Evolutionary conservation across 1,140 invertebrate species (phyloP).

Genomic region (Hypsibius dujardini): DNA sequence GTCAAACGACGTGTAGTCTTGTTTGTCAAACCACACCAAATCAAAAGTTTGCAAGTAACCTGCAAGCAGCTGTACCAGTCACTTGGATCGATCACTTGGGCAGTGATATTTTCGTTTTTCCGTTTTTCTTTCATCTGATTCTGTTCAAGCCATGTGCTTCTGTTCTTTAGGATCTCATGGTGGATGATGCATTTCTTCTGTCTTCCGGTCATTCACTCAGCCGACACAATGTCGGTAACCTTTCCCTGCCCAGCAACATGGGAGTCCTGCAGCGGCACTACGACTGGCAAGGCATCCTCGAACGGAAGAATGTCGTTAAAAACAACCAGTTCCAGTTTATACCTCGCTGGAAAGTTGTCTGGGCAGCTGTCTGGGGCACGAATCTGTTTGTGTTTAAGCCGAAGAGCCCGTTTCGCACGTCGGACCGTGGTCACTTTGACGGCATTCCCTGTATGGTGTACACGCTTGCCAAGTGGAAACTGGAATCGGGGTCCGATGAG

Average conservation of each 20-base stretch:
- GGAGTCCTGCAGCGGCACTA: conserved; percentile 7
- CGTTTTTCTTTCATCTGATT: too few species aligned
- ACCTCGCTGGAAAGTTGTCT: conserved; percentile 12
- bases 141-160: not conserved
- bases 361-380: conserved; percentile 5
- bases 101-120: too few species aligned
- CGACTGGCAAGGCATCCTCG: conserved; percentile 15
- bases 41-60: too few species aligned
- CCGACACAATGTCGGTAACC: conserved; percentile 1
- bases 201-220: conserved; percentile 3
- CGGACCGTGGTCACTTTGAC: conserved; percentile 2
- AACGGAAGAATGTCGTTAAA: conserved; percentile 10
- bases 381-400: conserved; percentile 10
- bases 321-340: not conserved
- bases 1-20: too few species aligned
- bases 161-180: conserved; percentile 10
- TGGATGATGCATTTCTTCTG: conserved; percentile 12
- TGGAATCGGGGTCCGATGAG: not conserved
- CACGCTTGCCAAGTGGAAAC: conserved; percentile 1
- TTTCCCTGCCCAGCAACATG: conserved; percentile 15
- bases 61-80: too few species aligned
- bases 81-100: too few species aligned
- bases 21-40: too few species aligned
- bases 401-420: conserved; percentile 8
- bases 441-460: conserved; percentile 10